Percentiles rank a stretch among this genome's conserved stretches.
Conservation (phyloP, 2,888 invertebrate genomes). For the Polyommatus icarus region DNA sequence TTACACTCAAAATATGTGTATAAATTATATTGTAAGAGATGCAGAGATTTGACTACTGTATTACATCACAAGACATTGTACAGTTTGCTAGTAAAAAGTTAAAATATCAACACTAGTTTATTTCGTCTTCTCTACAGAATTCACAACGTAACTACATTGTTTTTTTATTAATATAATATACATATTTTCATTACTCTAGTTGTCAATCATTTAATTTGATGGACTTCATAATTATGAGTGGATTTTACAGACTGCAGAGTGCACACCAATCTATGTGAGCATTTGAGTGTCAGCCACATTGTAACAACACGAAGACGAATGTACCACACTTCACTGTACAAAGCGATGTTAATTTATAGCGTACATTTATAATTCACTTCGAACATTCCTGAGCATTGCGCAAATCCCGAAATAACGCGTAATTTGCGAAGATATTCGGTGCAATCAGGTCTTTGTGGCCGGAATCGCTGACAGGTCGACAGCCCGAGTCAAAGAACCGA, state of each 20-base stretch:
- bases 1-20: no score
- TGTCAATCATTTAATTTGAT: no score
- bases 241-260: no score
- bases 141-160: neutral
- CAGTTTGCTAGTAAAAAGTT: neutral
- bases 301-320: neutral
- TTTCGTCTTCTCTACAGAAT: neutral
- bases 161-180: no score
- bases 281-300: no score
- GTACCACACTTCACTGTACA: neutral
- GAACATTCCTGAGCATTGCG: neutral
- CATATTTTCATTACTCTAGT: no score
- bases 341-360: neutral
- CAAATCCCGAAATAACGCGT: neutral
- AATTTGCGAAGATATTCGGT: conserved; percentile 1
- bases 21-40: neutral
- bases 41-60: neutral
- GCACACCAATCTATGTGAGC: no score
- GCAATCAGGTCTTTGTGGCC: neutral
- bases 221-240: no score
- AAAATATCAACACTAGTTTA: neutral
- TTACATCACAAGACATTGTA: neutral
- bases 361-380: neutral
- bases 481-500: neutral
- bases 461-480: neutral